A percentile compares a stretch with the other conserved stretches of the same genome.
These are phyloP conservation scores for Strix occidentalis DNA, from an alignment of 2,797 vertebrate species.

Conservation along the genomic window DNA sequence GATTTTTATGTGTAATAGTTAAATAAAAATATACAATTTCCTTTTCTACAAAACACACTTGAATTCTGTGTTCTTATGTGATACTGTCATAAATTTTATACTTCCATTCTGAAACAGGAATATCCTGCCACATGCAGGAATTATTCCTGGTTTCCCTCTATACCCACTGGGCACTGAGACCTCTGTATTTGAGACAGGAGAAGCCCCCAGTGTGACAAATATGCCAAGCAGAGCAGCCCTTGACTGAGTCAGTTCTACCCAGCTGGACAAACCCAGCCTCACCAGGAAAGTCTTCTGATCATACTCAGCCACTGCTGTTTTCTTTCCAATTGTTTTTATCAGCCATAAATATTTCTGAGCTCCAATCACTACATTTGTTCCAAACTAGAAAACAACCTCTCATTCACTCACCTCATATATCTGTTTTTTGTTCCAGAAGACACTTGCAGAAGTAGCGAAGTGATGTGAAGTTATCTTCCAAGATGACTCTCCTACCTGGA, in stretches of 20 bases:
- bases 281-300: not conserved
- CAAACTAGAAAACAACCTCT: not conserved
- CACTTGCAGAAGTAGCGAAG: conserved; percentile 49
- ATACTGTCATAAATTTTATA: not conserved
- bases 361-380: not conserved
- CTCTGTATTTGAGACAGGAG: not conserved
- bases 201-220: not conserved
- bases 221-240: not conserved
- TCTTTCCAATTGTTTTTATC: not conserved
- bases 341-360: not conserved
- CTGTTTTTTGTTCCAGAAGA: conserved; percentile 53
- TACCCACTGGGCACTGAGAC: not conserved
- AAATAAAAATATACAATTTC: not conserved
- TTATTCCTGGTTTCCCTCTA: not conserved
- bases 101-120: not conserved
- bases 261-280: not conserved
- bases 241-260: not conserved
- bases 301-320: not conserved
- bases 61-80: not conserved
- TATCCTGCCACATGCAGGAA: not conserved
- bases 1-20: not conserved
- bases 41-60: not conserved
- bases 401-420: not conserved
- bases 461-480: conserved; percentile 84
- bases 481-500: conserved; percentile 94